Percentiles rank a stretch among this genome's conserved stretches.
phyloP scores from a whole-genome alignment of 2,888 invertebrate genomes.

The Dolomedes plantarius region DNA sequence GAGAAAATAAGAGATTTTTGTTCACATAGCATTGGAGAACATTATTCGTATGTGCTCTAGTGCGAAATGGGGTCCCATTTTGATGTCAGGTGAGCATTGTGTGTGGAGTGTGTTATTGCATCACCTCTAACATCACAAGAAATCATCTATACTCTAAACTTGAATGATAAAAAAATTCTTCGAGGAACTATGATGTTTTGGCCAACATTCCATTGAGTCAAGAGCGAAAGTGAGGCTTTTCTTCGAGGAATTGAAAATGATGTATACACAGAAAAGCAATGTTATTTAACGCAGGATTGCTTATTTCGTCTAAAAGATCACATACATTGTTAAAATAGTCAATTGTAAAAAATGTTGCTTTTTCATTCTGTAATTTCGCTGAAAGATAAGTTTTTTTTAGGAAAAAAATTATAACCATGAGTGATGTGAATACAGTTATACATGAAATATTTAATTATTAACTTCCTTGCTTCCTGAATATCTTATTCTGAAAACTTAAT shows the following conservation, averaged over 20 bases:
- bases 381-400: too few relatives aligned
- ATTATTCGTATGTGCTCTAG: constrained; percentile 8
- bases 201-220: background rate
- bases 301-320: too few relatives aligned
- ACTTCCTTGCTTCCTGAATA: too few relatives aligned
- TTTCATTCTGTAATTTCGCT: too few relatives aligned
- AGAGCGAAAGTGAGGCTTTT: background rate
- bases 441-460: too few relatives aligned
- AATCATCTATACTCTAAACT: constrained; percentile 21
- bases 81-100: background rate
- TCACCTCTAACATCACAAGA: constrained; percentile 37
- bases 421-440: too few relatives aligned
- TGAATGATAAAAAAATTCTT: constrained; percentile 24
- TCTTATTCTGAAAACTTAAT: too few relatives aligned
- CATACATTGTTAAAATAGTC: too few relatives aligned
- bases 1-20: constrained; percentile 39
- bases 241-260: background rate
- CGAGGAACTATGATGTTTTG: background rate
- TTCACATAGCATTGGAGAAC: background rate
- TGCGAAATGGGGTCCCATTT: constrained; percentile 48
- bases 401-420: too few relatives aligned
- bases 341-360: too few relatives aligned
- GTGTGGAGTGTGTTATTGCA: constrained; percentile 30
- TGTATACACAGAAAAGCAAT: background rate
- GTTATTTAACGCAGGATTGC: too few relatives aligned